A percentile compares a stretch with the other conserved stretches of the same genome.
phyloP scores from a whole-genome alignment of 2,888 invertebrate species.

The Tetragnatha montana region DNA sequence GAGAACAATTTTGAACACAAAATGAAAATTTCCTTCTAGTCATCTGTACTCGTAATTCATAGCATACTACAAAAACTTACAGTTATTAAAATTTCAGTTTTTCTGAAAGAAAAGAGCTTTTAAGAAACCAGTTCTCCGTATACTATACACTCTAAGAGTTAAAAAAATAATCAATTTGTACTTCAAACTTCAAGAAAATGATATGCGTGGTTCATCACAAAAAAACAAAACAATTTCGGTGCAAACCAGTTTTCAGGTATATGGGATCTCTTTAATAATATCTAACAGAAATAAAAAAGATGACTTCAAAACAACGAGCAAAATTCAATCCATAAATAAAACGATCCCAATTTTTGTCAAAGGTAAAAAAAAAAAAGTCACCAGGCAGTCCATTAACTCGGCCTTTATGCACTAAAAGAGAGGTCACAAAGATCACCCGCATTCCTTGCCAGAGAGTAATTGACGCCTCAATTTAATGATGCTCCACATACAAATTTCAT shows the following conservation, averaged over 20 bases:
- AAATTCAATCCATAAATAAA: neutral
- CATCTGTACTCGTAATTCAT: too few relatives aligned
- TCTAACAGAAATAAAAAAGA: neutral
- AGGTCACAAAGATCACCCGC: slow-evolving; percentile 9
- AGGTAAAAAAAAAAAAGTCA: neutral
- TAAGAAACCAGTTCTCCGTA: too few relatives aligned
- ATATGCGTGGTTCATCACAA: too few relatives aligned
- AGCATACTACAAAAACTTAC: too few relatives aligned
- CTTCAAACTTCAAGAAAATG: too few relatives aligned
- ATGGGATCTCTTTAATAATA: too few relatives aligned
- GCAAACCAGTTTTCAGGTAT: too few relatives aligned
- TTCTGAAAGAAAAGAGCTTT: too few relatives aligned
- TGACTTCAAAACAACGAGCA: neutral
- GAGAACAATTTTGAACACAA: neutral
- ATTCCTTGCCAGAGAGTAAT: slow-evolving; percentile 28
- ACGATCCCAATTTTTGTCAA: neutral
- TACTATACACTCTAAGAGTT: too few relatives aligned
- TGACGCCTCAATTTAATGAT: slow-evolving; percentile 51
- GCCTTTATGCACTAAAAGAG: neutral
- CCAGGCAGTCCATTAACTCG: neutral
- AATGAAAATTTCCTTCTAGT: neutral
- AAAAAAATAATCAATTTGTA: too few relatives aligned
- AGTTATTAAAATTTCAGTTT: too few relatives aligned
- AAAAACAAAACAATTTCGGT: too few relatives aligned
- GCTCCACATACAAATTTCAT: slow-evolving; percentile 38